Conservation (phyloP, 1,140 invertebrate genomes). For the Zaprionus ghesquierei region DNA sequence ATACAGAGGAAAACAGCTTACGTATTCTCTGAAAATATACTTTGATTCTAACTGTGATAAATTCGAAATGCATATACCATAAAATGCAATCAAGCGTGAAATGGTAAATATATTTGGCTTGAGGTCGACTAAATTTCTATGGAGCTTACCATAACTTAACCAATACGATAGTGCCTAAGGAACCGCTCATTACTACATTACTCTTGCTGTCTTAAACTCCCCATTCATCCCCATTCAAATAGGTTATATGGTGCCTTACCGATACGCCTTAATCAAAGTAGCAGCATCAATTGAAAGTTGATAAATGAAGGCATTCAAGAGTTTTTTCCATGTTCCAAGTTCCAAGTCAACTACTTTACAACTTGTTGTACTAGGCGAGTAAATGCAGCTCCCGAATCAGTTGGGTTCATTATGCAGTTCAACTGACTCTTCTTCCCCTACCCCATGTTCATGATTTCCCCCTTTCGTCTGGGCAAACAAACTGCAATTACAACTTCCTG, state of each 20-base stretch:
- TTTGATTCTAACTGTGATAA: neutral
- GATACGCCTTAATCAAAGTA: neutral
- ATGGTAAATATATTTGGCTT: neutral
- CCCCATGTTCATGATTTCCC: neutral
- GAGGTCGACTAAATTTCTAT: neutral
- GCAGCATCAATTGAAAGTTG: conserved; percentile 11
- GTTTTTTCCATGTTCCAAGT: conserved; percentile 1
- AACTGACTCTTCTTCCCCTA: neutral
- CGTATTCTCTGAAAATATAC: neutral
- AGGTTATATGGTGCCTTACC: neutral
- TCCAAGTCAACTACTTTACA: conserved; percentile 29
- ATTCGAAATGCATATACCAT: neutral
- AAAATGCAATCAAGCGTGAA: neutral
- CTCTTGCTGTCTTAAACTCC: too few relatives aligned
- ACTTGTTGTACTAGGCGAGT: neutral
- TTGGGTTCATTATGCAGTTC: conserved; percentile 29
- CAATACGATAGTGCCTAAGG: neutral
- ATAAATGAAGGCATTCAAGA: conserved; percentile 24
- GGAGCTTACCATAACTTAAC: neutral
- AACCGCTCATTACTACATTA: too few relatives aligned
- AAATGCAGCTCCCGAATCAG: conserved; percentile 10
- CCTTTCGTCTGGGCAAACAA: conserved; percentile 9
- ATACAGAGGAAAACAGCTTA: neutral
- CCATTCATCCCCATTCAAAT: neutral
- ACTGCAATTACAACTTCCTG: conserved; percentile 68